Conservation (phyloP, 2,888 invertebrate species). For the Chalcis sispes region DNA sequence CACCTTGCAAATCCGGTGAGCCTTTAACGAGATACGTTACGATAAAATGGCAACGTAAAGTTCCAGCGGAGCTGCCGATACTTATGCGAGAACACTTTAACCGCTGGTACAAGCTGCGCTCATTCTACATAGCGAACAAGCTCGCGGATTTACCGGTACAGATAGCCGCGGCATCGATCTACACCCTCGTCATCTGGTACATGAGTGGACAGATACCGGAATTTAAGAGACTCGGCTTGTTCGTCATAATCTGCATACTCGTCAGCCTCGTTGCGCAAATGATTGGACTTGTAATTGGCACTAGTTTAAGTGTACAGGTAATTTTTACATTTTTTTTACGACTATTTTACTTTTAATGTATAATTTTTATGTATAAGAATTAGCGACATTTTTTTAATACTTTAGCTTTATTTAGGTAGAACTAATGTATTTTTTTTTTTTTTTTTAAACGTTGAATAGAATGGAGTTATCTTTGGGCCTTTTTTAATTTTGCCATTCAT, state of each 20-base stretch:
- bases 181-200: conserved; percentile 87
- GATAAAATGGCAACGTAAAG: no score
- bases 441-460: no score
- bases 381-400: no score
- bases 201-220: conserved; percentile 93
- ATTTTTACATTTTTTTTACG: not conserved
- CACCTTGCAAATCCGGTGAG: no score
- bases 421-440: no score
- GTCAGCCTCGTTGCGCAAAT: conserved; percentile 91
- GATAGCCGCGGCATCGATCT: conserved; percentile 81
- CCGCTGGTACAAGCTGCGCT: conserved; percentile 91
- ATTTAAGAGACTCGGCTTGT: conserved; percentile 82
- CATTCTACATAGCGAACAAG: conserved; percentile 88
- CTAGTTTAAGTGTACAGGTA: conserved; percentile 87
- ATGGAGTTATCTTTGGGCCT: conserved; percentile 93
- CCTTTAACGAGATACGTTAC: no score
- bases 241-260: conserved; percentile 84
- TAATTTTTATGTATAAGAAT: no score
- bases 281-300: conserved; percentile 90
- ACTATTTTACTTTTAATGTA: no score
- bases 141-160: conserved; percentile 90
- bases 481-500: conserved; percentile 91
- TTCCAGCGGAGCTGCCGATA: conserved; percentile 89
- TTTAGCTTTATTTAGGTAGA: no score
- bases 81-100: conserved; percentile 91